phyloP scores from a whole-genome alignment of 2,113 vertebrate species.

The Tupaia tana region DNA sequence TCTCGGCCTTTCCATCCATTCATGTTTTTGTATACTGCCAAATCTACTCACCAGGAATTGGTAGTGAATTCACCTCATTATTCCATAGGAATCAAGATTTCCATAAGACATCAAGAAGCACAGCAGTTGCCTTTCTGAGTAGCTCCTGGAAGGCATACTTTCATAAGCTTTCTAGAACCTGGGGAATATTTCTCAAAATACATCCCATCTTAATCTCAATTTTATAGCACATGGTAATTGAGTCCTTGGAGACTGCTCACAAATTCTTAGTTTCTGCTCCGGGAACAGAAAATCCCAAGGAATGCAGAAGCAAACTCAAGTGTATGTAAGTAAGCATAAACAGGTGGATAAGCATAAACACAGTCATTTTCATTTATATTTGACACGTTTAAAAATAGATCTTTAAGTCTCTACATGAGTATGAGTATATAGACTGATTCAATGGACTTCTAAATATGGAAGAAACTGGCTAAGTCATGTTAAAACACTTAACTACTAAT shows the following conservation, averaged over 20 bases:
- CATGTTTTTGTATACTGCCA: not conserved
- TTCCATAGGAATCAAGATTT: not conserved
- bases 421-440: not conserved
- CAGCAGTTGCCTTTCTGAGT: not conserved
- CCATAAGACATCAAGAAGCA: not conserved
- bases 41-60: not conserved
- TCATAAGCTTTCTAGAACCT: not conserved
- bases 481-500: not conserved
- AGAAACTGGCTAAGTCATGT: not conserved
- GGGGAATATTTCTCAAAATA: not conserved
- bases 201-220: not conserved
- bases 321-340: not conserved
- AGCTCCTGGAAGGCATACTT: not conserved
- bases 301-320: not conserved
- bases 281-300: not conserved
- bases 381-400: not conserved
- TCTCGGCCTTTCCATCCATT: not conserved
- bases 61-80: not conserved
- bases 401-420: not conserved
- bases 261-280: not conserved
- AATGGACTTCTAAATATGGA: not conserved
- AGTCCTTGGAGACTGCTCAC: not conserved
- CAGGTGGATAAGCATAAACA: not conserved
- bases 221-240: not conserved
- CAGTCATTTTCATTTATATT: not conserved